These are phyloP conservation scores for Sciaenops ocellatus DNA, from an alignment of 2,797 vertebrate genomes.

Conservation along the genomic window DNA sequence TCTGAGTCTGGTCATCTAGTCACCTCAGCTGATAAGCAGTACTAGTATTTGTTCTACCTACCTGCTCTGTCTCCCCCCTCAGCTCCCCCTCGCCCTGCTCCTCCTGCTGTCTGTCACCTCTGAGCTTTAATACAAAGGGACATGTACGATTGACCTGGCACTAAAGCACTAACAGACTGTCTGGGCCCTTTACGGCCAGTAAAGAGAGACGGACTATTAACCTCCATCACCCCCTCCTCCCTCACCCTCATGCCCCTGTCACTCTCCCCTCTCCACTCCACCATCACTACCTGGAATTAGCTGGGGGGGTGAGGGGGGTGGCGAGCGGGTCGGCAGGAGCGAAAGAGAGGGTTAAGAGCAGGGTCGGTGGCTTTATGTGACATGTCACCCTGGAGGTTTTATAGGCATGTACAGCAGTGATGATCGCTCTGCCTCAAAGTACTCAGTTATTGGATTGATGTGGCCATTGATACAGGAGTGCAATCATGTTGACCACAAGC, in stretches of 20 bases:
- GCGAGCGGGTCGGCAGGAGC: neutral
- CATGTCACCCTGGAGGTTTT: slow-evolving; percentile 68
- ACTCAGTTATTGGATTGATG: slow-evolving; percentile 69
- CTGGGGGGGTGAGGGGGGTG: slow-evolving; percentile 2
- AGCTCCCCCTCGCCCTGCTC: neutral
- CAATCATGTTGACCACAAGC: slow-evolving; percentile 3
- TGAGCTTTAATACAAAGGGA: slow-evolving; percentile 83
- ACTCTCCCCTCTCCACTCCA: slow-evolving; percentile 35
- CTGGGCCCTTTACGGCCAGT: slow-evolving; percentile 79
- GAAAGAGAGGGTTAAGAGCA: slow-evolving; percentile 57
- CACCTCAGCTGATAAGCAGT: slow-evolving; percentile 9
- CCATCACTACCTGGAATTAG: slow-evolving; percentile 67
- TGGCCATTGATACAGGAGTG: slow-evolving; percentile 24
- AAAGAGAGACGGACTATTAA: slow-evolving; percentile 86
- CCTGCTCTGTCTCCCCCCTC: neutral
- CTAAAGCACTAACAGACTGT: slow-evolving; percentile 84
- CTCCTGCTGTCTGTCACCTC: slow-evolving; percentile 74
- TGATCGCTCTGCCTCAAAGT: slow-evolving; percentile 45
- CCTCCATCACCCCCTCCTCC: slow-evolving; percentile 73
- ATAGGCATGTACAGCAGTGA: slow-evolving; percentile 49
- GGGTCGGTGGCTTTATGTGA: slow-evolving; percentile 67
- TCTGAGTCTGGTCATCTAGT: neutral
- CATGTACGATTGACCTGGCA: slow-evolving; percentile 80
- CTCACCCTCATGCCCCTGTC: slow-evolving; percentile 41
- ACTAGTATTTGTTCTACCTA: slow-evolving; percentile 9